phyloP scores from a whole-genome alignment of 2,888 invertebrate genomes.

The Patella ulyssiponensis region DNA sequence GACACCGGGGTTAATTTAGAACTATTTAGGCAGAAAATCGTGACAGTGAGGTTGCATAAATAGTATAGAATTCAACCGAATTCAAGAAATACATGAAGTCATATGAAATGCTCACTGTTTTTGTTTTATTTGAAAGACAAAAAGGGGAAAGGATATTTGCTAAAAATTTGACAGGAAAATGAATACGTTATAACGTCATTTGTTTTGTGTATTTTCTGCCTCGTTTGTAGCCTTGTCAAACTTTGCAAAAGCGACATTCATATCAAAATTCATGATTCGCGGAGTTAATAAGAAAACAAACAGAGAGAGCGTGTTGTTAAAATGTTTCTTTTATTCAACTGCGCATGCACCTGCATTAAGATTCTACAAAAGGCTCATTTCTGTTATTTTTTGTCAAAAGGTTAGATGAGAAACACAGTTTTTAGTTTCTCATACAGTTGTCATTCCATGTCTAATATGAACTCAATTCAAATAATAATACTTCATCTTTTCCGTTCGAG shows the following conservation, averaged over 20 bases:
- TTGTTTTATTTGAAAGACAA: conserved; percentile 5
- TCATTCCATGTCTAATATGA: neutral
- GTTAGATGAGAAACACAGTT: neutral
- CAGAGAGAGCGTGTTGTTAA: neutral
- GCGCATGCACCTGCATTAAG: conserved; percentile 5
- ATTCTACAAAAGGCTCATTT: neutral
- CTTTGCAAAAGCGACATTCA: neutral
- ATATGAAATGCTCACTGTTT: neutral
- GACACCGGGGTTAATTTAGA: neutral
- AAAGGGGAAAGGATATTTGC: conserved; percentile 7
- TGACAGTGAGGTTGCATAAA: conserved; percentile 7
- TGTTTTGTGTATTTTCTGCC: conserved; percentile 6
- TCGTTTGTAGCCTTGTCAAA: conserved; percentile 6
- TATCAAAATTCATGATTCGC: neutral
- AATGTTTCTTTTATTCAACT: conserved; percentile 7
- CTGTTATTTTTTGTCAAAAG: neutral
- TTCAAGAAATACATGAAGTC: too few species aligned
- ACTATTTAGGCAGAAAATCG: conserved; percentile 6
- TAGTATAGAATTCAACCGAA: neutral
- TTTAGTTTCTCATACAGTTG: neutral
- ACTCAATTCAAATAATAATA: neutral
- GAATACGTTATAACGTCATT: conserved; percentile 7
- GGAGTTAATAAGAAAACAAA: conserved; percentile 5
- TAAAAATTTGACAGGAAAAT: conserved; percentile 7
- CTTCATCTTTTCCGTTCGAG: too few species aligned